Base-by-base conservation (phyloP, 2,888 invertebrate genomes). In the Himalopsyche anomala region DNA sequence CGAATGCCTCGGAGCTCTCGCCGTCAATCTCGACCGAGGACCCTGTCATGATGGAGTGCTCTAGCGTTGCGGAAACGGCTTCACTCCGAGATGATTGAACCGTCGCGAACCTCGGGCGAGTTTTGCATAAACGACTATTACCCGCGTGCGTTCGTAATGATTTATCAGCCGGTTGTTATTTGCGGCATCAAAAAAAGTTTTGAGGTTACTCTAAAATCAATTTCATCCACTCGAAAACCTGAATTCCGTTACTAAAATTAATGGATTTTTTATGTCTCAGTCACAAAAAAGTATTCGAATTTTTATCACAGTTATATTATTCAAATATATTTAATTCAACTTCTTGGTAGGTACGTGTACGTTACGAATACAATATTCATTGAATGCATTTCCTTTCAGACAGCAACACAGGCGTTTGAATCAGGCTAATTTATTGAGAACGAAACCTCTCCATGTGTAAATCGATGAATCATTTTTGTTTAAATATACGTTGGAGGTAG, bases 21-120 rank as follows among this genome's bases (percentile, higher is more conserved):
- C 9, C 28, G 62, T 62, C 62, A 62, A 62, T 19, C 62, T 28
- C 62, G 15, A 19, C 28, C 62, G 9, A 19, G 15, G 62, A 62
- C 62, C 28, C 28, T 19, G 15, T 62, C 62, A 62, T 62, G 62
- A 62, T 62, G 62, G 62, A 62, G 62, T 19, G 28, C 28, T 62
- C 19, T 62, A 62, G 28, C 62, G 19, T 62, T 62, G 62, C 62
- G 62, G 62, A 62, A 19, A 62, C 19, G 19, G 28, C 28, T 62
- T 62, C 62, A 62, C 62, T 62, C 19, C 19, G n/a, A 62, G 62
- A 62, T 62, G 62, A 62, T 62, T 62, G 62, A 62, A 62, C 62
- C 62, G 28, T n/a, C 62, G 62, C 28, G 62, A 62, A 62, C 62
- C 62, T 62, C 19, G 62, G 28, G 28, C 28, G 62, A 62, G 62